Conservation (phyloP, 2,888 invertebrate species). For the Steinernema scapterisci region DNA sequence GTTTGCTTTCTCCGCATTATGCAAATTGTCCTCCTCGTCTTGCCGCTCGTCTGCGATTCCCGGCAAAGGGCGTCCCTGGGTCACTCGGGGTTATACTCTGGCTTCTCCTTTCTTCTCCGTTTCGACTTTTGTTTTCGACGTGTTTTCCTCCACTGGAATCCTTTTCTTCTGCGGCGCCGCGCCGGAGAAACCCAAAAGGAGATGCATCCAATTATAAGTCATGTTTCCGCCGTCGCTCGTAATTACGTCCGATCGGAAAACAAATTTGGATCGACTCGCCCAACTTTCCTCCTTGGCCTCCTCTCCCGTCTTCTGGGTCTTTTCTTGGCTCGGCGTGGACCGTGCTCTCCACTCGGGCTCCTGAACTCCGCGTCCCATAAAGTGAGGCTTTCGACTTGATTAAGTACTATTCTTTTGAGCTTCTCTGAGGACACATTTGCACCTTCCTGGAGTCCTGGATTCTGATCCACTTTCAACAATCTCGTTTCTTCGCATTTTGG, state of each 20-base stretch:
- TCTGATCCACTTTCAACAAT: neutral
- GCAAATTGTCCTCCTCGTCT: too few species aligned
- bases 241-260: constrained; percentile 20
- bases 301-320: neutral
- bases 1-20: too few species aligned
- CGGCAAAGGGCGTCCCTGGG: too few species aligned
- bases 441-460: neutral
- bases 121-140: too few species aligned
- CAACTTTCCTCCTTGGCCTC: neutral
- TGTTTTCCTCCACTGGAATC: too few species aligned
- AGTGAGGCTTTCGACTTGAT: neutral
- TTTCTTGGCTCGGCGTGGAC: neutral
- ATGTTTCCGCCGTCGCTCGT: neutral
- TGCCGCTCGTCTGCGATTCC: too few species aligned
- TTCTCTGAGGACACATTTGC: constrained; percentile 1
- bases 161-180: too few species aligned
- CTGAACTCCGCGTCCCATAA: neutral
- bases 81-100: too few species aligned
- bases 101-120: too few species aligned
- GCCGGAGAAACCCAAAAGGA: too few species aligned
- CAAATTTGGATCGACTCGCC: constrained; percentile 27
- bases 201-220: constrained; percentile 22
- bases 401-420: neutral
- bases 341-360: neutral
- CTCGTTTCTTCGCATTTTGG: too few species aligned